phyloP scores from a whole-genome alignment of 2,113 vertebrate species.

The Sterrhoptilus dennistouni region DNA sequence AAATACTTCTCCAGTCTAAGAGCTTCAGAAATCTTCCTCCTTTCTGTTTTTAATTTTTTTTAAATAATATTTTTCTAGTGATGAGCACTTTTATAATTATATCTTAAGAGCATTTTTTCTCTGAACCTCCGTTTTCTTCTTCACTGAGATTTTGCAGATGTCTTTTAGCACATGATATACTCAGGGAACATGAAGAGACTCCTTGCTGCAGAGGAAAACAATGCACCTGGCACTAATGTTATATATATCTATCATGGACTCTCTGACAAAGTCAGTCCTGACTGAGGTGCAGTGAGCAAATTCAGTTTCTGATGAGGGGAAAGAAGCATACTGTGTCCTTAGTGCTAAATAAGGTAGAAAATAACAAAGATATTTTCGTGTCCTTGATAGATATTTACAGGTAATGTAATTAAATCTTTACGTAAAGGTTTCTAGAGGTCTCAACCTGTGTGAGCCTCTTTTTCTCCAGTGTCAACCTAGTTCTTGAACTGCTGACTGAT shows the following conservation, averaged over 20 bases:
- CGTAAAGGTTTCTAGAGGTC: not conserved
- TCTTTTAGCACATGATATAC: not conserved
- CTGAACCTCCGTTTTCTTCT: not conserved
- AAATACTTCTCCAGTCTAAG: not conserved
- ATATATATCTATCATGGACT: not conserved
- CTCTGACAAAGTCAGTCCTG: not conserved
- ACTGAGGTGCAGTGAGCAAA: not conserved
- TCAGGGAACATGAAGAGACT: not conserved
- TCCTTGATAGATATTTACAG: not conserved
- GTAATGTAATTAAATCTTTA: not conserved
- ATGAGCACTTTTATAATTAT: not conserved
- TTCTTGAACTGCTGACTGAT: not conserved
- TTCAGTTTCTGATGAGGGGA: not conserved
- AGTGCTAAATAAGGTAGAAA: not conserved
- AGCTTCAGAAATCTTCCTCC: not conserved
- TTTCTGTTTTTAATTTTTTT: not conserved
- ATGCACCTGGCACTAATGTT: not conserved
- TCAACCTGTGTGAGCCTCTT: not conserved
- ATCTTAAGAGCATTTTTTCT: not conserved
- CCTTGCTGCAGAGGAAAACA: not conserved
- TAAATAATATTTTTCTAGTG: not conserved
- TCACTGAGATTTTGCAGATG: not conserved
- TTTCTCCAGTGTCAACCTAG: not conserved
- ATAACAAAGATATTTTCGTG: not conserved
- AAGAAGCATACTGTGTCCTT: not conserved